Evolutionary conservation across 1,140 invertebrate species (phyloP).

Genomic region (Zaprionus gabonicus): DNA sequence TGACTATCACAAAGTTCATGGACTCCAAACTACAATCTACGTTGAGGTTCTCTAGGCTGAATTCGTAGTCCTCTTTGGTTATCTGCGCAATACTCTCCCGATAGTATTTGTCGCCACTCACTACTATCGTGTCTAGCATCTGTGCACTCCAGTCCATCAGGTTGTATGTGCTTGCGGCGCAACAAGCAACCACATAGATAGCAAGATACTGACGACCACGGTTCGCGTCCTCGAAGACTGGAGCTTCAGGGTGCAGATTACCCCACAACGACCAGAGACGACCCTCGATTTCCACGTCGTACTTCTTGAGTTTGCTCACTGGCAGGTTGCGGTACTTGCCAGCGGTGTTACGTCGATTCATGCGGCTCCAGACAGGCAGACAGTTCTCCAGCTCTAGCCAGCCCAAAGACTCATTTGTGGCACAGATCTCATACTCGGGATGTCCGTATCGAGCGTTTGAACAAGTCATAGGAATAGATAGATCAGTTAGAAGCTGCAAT

Average conservation of each 20-base stretch:
- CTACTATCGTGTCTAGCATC: conserved; percentile 87
- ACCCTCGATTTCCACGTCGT: conserved; percentile 87
- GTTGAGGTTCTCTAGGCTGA: conserved; percentile 85
- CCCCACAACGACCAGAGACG: conserved; percentile 87
- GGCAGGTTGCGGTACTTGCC: conserved; percentile 85
- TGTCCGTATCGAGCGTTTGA: conserved; percentile 58
- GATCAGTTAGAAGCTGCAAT: conserved; percentile 73
- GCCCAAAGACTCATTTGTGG: conserved; percentile 85
- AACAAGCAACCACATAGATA: conserved; percentile 86
- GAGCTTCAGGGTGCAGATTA: conserved; percentile 86
- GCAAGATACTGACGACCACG: conserved; percentile 86
- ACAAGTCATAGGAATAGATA: conserved; percentile 72
- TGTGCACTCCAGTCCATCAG: conserved; percentile 87
- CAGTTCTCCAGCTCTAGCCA: conserved; percentile 85
- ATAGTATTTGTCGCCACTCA: conserved; percentile 86
- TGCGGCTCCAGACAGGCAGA: conserved; percentile 85
- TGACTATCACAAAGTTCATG: conserved; percentile 86
- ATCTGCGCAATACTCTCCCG: conserved; percentile 85
- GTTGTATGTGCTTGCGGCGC: conserved; percentile 86
- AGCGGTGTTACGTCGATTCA: conserved; percentile 85
- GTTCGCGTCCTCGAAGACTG: conserved; percentile 80
- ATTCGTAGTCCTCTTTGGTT: conserved; percentile 85
- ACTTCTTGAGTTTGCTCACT: conserved; percentile 86
- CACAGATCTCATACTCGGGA: conserved; percentile 73
- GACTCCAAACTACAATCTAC: conserved; percentile 85